Percentiles rank a stretch among this genome's conserved stretches.
These are phyloP conservation scores for Callipepla squamata DNA, from an alignment of 2,113 vertebrate genomes.

Conservation along the genomic window DNA sequence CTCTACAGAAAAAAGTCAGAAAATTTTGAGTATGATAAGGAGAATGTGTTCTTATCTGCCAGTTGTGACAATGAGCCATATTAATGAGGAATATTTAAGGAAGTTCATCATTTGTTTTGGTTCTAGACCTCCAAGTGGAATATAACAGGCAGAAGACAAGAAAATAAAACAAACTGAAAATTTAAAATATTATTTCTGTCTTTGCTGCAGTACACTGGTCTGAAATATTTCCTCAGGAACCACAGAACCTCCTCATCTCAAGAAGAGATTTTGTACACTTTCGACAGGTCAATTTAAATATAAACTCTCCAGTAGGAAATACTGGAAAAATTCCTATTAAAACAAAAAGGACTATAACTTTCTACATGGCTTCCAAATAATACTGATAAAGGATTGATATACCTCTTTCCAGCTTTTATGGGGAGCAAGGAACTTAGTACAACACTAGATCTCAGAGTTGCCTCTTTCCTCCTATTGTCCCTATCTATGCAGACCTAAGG, in stretches of 20 bases:
- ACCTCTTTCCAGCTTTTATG: neutral
- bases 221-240: neutral
- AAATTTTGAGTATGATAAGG: neutral
- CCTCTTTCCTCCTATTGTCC: neutral
- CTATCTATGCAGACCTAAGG: neutral
- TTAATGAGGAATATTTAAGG: neutral
- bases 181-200: neutral
- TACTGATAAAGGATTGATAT: neutral
- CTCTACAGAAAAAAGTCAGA: neutral
- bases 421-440: neutral
- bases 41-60: neutral
- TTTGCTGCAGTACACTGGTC: neutral
- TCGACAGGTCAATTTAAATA: neutral
- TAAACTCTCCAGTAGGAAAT: neutral
- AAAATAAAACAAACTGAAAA: neutral
- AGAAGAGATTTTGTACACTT: neutral
- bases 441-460: neutral
- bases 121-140: neutral
- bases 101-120: neutral
- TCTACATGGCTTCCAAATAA: neutral
- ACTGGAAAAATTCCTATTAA: neutral
- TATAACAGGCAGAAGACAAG: neutral
- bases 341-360: neutral
- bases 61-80: neutral
- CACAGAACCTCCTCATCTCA: neutral